Evolutionary conservation across 1,140 invertebrate genomes (phyloP).

Genomic region (Pollicipes pollicipes): DNA sequence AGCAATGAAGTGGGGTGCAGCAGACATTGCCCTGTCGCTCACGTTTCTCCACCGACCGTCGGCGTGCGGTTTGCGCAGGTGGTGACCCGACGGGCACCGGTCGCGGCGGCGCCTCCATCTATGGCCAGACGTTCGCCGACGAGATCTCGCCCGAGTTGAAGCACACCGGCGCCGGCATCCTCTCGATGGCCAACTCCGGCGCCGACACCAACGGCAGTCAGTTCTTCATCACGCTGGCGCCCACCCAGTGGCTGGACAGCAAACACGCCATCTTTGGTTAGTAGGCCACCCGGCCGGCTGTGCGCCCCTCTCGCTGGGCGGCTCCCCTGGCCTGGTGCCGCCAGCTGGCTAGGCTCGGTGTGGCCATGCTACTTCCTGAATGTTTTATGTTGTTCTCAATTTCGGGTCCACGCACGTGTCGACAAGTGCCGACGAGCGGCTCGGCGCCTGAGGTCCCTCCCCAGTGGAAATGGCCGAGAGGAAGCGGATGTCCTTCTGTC

Average conservation of each 20-base stretch:
- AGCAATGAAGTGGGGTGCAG: not conserved
- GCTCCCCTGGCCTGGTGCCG: not conserved
- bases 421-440: no score
- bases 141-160: slow-evolving; percentile 88
- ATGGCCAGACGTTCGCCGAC: slow-evolving; percentile 85
- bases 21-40: no score
- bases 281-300: slow-evolving; percentile 98
- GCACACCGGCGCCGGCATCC: slow-evolving; percentile 71
- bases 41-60: not conserved
- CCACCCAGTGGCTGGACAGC: slow-evolving; percentile 93
- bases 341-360: no score
- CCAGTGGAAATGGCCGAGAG: no score
- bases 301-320: slow-evolving; percentile 72
- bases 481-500: no score
- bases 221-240: slow-evolving; percentile 92
- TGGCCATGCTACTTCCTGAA: no score
- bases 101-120: slow-evolving; percentile 87
- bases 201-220: slow-evolving; percentile 94
- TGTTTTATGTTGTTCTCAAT: no score
- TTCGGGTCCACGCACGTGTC: no score
- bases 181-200: slow-evolving; percentile 81
- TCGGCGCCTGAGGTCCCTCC: no score
- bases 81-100: slow-evolving; percentile 86
- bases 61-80: slow-evolving; percentile 20
- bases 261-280: slow-evolving; percentile 45